Base-by-base conservation (phyloP, 2,113 vertebrate genomes). In the Chamaetylas fuelleborni region DNA sequence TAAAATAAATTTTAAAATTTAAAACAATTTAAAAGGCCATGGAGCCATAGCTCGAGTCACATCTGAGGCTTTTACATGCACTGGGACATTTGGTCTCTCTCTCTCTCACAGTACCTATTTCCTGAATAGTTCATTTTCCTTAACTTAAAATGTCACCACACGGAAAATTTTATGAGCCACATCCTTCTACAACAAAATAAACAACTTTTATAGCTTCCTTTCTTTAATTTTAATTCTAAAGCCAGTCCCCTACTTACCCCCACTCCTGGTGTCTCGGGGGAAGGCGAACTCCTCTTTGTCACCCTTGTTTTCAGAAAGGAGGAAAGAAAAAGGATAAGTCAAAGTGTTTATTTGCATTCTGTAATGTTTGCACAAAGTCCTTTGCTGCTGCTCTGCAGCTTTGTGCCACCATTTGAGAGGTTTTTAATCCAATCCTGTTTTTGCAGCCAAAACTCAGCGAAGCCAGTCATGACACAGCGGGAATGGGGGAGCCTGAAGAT, bases 221-320 rank as follows among this genome's bases (percentile, higher is more conserved):
- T 19, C 54, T 77, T 83, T 42, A 7, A 34, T 79, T 81, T 19
- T 45, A 66, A 4, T 53, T 11, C 22, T 33, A 9, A 83, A 67
- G 34, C 2, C 61, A n/a, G 10, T 29, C 15, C 22, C 36, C 19
- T 24, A 88, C 96, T 96, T 31, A 97, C 96, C 96, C 19, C 14
- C 43, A 19, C 36, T 87, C 66, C 82, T 69, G 47, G 70, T 33
- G 43, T 76, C 93, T 47, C 4, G 50, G 8, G 92, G 85, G 72
- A 95, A 94, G 67, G 74, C 6, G 12, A 85, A 80, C 64, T 94
- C 93, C 81, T 96, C 92, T 92, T 90, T 93, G 69, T 62, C 85
- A 19, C 34, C 65, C 94, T 96, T 15, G 3, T 92, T 94, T 77
- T 62, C 58, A 43, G 66, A 20, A 76, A 66, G 20, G 26, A 26